Evolutionary conservation across 2,888 invertebrate species (phyloP), one percentile per base, ranked within the genome.

Genomic region (Melieria omissa): DNA sequence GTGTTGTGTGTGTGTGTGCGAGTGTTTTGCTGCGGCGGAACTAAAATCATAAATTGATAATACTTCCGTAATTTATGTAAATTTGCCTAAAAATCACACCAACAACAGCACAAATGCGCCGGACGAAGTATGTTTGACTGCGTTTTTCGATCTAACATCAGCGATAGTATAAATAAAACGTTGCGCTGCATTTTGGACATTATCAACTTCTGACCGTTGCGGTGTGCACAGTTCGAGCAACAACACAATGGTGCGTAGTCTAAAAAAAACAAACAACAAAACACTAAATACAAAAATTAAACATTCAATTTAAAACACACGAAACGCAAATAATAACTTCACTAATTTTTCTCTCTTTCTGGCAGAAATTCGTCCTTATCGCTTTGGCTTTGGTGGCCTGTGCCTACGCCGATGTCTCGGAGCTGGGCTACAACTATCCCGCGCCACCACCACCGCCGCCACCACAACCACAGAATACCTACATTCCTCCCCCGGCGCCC

Each of bases 371-470:
- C n/a, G 45, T 70, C 12, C 29, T 71, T 58, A 45, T 73, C 49
- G 62, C 47, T 5, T 60, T 73, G 10, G 67, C 70, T 46, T 68
- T 72, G 10, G 57, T 62, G 54, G 71, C 69, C 7, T 29, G 9
- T 10, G 73, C 46, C 10, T 55, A 46, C 16, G 74, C 71, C 16
- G 60, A 46, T 41, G 73, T 65, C 7, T 64, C 58, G 8, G 73
- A 71, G 61, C 58, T 74, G 64, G 75, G 75, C 8, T 74, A 74
- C 52, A 44, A 75, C n/a, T 75, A 74, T 67, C 60, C 72, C 7
- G 55, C 64, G 8, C 75, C 75, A 14, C 65, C 60, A 12, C 72
- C 54, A 2, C 45, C n/a, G 1, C 47, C 41, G 49, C 64, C 64
- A 16, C n/a, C 45, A n/a, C 55, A 12, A 14, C 67, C 70, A 5